These are phyloP conservation scores for Phrynosoma platyrhinos DNA, from an alignment of 2,113 vertebrate species.

Conservation along the genomic window DNA sequence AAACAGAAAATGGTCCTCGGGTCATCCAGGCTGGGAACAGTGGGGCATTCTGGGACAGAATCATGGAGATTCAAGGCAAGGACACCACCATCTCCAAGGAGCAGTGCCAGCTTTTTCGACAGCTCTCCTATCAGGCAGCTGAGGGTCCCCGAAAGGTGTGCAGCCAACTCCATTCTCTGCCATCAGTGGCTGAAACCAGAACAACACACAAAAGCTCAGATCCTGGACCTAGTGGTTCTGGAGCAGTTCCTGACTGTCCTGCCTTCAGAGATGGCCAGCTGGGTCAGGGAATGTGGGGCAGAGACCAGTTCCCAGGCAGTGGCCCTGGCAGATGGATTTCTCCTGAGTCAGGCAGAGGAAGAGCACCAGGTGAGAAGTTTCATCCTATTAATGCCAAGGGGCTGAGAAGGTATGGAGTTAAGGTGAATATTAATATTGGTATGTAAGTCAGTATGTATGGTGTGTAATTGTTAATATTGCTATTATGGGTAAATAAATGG, in stretches of 20 bases:
- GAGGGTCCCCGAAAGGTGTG: neutral
- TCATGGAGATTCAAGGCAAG: neutral
- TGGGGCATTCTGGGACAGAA: neutral
- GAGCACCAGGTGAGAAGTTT: neutral
- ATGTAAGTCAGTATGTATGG: neutral
- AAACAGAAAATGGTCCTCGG: neutral
- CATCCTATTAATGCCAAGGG: too few relatives aligned
- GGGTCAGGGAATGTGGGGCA: too few relatives aligned
- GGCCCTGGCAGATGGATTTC: neutral
- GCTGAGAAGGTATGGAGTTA: neutral
- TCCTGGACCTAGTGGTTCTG: neutral
- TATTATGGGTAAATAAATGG: too few relatives aligned
- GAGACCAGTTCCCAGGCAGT: neutral
- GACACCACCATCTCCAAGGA: rapidly evolving
- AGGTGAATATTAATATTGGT: neutral
- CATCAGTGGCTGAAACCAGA: neutral
- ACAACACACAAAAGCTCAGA: neutral
- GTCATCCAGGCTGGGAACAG: neutral
- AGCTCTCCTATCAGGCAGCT: neutral
- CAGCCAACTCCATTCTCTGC: neutral
- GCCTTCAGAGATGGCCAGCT: neutral
- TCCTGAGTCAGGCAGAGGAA: too few relatives aligned
- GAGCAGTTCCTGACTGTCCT: conserved; percentile 5
- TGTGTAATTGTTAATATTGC: too few relatives aligned
- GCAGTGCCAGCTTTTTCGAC: neutral